Evolutionary conservation across 2,888 invertebrate species (phyloP), one percentile per base, ranked within the genome.

Genomic region (Myopa testacea): DNA sequence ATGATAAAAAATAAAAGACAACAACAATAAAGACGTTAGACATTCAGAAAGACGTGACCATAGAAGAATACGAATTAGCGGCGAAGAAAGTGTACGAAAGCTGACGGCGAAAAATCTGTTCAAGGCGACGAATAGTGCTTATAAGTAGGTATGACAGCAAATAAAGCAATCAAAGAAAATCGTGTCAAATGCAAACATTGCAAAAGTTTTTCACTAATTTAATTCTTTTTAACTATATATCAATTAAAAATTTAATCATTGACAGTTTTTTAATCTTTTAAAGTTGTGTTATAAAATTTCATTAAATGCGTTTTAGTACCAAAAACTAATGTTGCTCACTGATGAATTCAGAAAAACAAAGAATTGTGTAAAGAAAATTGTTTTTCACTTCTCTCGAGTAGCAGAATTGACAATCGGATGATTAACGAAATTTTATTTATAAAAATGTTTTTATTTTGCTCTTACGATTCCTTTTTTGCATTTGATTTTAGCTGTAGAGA

Each of bases 111-210:
- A 34, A n/a, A 50, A 0, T 58, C 14, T 74, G 52, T 74, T 45
- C 52, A 52, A 37, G 52, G 52, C 65, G 52, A 73, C 62, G 50
- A 63, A 37, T 8, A 74, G 50, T 70, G n/a, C 7, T 10, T 34
- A 50, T 14, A 76, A 76, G 67, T n/a, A 38, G 40, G 45, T n/a
- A 63, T 8, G 50, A 52, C 70, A 62, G 52, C n/a, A 71, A 71
- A 62, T 63, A 16, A 68, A 68, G 58, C 55, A 76, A 67, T n/a
- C 50, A 62, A 26, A 52, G 52, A 75, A 74, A 83, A 83, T 83
- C 82, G 83, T 83, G 83, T 83, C 82, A 82, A 82, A 83, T 80
- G 81, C 81, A 82, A 83, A 83, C 83, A 83, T 83, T 82, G 82
- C 82, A 83, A 82, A 82, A 82, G 81, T 81, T 81, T 82, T 67